A percentile compares a stretch with the other conserved stretches of the same genome.
Evolutionary conservation across 2,797 vertebrate species (phyloP).

Genomic region (Anguilla obscura): DNA sequence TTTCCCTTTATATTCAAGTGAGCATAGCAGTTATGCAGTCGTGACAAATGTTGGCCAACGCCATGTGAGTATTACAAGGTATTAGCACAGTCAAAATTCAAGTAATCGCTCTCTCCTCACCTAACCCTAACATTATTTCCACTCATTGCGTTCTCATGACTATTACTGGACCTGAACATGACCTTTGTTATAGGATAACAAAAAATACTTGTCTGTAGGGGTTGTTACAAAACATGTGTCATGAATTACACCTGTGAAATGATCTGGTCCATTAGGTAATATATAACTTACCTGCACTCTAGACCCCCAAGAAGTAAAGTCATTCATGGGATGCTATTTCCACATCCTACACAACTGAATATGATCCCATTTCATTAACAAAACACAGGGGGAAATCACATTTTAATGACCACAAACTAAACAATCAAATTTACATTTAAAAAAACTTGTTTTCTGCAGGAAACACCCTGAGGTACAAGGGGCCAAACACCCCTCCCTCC

Average conservation of each 20-base stretch:
- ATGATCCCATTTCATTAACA: not conserved
- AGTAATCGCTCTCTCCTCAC: not conserved
- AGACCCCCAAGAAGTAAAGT: not conserved
- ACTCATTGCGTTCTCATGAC: not conserved
- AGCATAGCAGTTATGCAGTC: not conserved
- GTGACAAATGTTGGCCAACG: not conserved
- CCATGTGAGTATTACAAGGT: not conserved
- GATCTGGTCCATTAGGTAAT: not conserved
- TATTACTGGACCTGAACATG: not conserved
- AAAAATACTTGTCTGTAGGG: not conserved
- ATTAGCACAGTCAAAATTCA: not conserved
- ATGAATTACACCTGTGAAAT: not conserved
- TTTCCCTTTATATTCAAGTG: not conserved
- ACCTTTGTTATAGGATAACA: not conserved
- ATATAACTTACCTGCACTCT: not conserved
- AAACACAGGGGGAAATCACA: not conserved
- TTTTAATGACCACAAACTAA: not conserved
- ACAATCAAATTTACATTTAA: not conserved
- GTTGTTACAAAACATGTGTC: not conserved
- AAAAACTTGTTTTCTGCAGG: constrained; percentile 19
- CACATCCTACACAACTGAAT: not conserved
- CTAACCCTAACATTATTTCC: not conserved
- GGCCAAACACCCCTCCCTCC: not conserved
- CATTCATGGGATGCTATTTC: not conserved
- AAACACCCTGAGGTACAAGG: not conserved